These are phyloP conservation scores for Procambarus clarkii DNA, from an alignment of 1,140 invertebrate genomes.

Conservation along the genomic window DNA sequence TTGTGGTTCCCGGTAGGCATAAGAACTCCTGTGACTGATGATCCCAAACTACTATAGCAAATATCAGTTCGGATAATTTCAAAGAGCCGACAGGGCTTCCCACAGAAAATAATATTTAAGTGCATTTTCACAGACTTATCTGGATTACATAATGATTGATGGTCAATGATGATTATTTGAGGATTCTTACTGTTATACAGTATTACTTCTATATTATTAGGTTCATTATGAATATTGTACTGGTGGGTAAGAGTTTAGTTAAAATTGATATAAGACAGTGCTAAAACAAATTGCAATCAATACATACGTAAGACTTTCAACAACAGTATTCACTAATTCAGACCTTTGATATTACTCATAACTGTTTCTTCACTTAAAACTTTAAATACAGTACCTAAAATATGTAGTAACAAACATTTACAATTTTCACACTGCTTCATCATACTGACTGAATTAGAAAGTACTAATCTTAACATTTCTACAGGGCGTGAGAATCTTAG, in stretches of 20 bases:
- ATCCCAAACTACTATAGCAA: too few species aligned
- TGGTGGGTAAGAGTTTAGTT: slow-evolving; percentile 29
- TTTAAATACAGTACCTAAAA: background rate
- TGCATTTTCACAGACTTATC: background rate
- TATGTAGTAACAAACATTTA: background rate
- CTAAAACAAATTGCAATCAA: slow-evolving; percentile 23
- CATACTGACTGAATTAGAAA: background rate
- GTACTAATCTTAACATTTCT: background rate
- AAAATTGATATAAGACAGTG: slow-evolving; percentile 14
- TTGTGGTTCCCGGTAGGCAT: too few species aligned
- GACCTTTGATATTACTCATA: slow-evolving; percentile 1
- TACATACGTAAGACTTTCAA: background rate
- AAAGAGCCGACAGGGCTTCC: too few species aligned
- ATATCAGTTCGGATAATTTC: too few species aligned
- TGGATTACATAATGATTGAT: slow-evolving; percentile 32
- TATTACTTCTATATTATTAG: slow-evolving; percentile 33
- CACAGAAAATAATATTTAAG: background rate
- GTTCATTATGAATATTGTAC: slow-evolving; percentile 48
- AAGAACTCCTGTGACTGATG: too few species aligned
- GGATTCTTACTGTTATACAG: slow-evolving; percentile 15
- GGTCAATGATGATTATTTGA: slow-evolving; percentile 9
- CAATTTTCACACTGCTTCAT: background rate
- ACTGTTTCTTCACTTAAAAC: background rate
- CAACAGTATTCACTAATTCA: background rate
- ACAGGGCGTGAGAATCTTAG: background rate